Base-by-base conservation (phyloP, 2,797 vertebrate genomes). In the Psittacula derbiana region DNA sequence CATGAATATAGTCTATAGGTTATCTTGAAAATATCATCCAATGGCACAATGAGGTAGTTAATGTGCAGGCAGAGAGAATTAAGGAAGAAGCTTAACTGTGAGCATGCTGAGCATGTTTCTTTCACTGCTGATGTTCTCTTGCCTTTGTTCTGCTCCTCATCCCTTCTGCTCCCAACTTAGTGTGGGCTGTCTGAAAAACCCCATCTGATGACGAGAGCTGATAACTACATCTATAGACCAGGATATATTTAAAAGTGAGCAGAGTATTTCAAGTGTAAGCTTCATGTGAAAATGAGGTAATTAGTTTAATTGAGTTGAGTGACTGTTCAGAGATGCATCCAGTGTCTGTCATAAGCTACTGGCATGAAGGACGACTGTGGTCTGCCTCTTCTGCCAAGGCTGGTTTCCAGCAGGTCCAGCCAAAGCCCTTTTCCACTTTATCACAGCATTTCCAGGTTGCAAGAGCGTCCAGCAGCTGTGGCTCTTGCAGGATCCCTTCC, bases 141-240 rank as follows among this genome's bases (percentile, higher is more conserved):
- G 70, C 25, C 70, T 69, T 75, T 53, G 40, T 78, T 78, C 44
- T 60, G 60, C 41, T 69, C 16, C 49, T 84, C 38, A 33, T 70
- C 36, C 21, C 60, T 80, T 49, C 33, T 0, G 1, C 23, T 74
- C 43, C 27, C 0, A 1, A 3, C 8, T 60, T 46, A n/a, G 23
- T 1, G 8, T 40, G 47, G 58, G 69, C 60, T 75, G 31, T 11
- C 53, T 71, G 65, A 58, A 88, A 90, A 80, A 40, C 36, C 65
- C 20, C 18, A 23, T n/a, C 44, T 60, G 91, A 81, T 49, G 49
- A 40, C 0, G 4, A 52, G 33, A 30, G 40, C 38, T 14, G 25
- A 49, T 49, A 64, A 64, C 33, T 40, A 36, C 65, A n/a, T 84
- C 60, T 64, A 6, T 36, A 85, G 44, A 11, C 18, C 0, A 1